These are phyloP conservation scores for Drosophila pseudoobscura DNA, from an alignment of 1,140 invertebrate species.

Conservation along the genomic window DNA sequence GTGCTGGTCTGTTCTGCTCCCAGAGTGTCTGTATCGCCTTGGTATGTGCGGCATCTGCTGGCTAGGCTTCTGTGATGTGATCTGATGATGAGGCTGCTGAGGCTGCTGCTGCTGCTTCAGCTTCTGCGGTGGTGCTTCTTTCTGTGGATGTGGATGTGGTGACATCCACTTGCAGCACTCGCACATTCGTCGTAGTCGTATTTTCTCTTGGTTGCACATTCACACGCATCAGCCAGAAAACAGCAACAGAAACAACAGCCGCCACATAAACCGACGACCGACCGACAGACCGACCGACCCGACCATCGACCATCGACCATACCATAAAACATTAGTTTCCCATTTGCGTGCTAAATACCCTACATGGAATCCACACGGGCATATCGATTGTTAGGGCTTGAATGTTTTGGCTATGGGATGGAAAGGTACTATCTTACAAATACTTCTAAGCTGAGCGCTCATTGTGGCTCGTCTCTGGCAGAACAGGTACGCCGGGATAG, in stretches of 20 bases:
- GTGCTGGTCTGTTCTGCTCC: slow-evolving; percentile 37
- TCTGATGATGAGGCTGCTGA: slow-evolving; percentile 52
- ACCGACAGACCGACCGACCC: slow-evolving; percentile 39
- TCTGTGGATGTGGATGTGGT: slow-evolving; percentile 59
- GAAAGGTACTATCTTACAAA: too few species aligned
- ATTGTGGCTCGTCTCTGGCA: too few species aligned
- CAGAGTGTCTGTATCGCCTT: slow-evolving; percentile 78
- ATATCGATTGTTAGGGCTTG: slow-evolving; percentile 19
- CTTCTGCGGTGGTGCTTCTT: slow-evolving; percentile 11
- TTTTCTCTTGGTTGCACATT: slow-evolving; percentile 65
- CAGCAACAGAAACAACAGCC: slow-evolving; percentile 35
- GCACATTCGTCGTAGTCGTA: slow-evolving; percentile 72
- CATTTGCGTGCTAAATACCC: slow-evolving; percentile 80
- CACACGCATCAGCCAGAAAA: slow-evolving; percentile 63
- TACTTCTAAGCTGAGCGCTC: too few species aligned
- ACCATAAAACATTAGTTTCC: slow-evolving; percentile 80
- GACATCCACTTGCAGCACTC: slow-evolving; percentile 70
- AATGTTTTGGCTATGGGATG: too few species aligned
- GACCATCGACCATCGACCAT: slow-evolving; percentile 63
- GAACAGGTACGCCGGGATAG: too few species aligned
- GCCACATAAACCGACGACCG: slow-evolving; percentile 27
- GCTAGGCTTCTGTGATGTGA: slow-evolving; percentile 76
- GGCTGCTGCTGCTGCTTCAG: slow-evolving; percentile 6
- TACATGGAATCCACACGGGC: slow-evolving; percentile 38
- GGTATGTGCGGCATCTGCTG: slow-evolving; percentile 79